These are phyloP conservation scores for Lycia hirtaria DNA, from an alignment of 2,888 invertebrate genomes.

Conservation along the genomic window DNA sequence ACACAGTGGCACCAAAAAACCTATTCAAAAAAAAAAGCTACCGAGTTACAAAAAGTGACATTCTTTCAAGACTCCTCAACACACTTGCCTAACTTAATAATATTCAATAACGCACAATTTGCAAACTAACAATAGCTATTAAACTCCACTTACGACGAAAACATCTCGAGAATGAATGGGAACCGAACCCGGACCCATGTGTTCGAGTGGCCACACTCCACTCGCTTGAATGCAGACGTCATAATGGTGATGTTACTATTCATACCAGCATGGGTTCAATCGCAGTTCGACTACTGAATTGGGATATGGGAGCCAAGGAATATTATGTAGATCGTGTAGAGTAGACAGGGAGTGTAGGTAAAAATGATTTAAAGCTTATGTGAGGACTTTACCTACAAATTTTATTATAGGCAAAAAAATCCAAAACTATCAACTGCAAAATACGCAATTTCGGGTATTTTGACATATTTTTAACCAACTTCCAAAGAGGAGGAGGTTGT, in stretches of 20 bases:
- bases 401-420: too few relatives aligned
- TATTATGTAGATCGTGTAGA: slow-evolving; percentile 26
- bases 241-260: slow-evolving; percentile 65
- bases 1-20: too few relatives aligned
- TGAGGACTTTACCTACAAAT: too few relatives aligned
- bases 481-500: too few relatives aligned
- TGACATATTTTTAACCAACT: too few relatives aligned
- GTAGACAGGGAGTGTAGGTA: not conserved
- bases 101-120: slow-evolving; percentile 43
- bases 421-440: too few relatives aligned
- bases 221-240: slow-evolving; percentile 67
- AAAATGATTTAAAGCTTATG: slow-evolving; percentile 5
- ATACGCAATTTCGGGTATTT: too few relatives aligned
- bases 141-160: slow-evolving; percentile 58
- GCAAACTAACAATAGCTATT: slow-evolving; percentile 45
- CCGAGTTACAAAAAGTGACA: slow-evolving; percentile 21
- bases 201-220: slow-evolving; percentile 70
- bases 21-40: not conserved
- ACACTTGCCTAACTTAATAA: slow-evolving; percentile 40
- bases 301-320: slow-evolving; percentile 67
- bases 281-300: slow-evolving; percentile 60
- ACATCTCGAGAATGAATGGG: slow-evolving; percentile 76
- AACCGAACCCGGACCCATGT: slow-evolving; percentile 76
- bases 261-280: slow-evolving; percentile 13
- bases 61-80: slow-evolving; percentile 32